Evolutionary conservation across 2,888 invertebrate genomes (phyloP).

Genomic region (Acrocyrtus sp.): DNA sequence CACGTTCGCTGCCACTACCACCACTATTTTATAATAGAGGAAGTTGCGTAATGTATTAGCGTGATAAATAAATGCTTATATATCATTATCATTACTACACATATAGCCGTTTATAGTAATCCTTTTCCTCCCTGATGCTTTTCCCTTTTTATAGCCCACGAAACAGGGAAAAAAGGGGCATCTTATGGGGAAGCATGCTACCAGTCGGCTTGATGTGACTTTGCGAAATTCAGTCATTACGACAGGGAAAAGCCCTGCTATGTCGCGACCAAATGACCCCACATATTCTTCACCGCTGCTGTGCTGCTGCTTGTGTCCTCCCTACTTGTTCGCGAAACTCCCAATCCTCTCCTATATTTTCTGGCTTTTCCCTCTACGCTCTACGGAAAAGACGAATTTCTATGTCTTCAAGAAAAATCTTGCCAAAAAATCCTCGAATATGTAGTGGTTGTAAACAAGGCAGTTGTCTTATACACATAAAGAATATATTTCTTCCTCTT

Average conservation of each 20-base stretch:
- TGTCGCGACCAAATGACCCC: constrained; percentile 51
- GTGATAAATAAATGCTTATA: no score
- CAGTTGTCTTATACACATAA: constrained; percentile 8
- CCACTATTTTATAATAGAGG: no score
- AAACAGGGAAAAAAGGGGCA: constrained; percentile 20
- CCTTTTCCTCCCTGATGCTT: no score
- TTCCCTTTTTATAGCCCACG: constrained; percentile 10
- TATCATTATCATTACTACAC: no score
- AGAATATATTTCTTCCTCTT: constrained; percentile 31
- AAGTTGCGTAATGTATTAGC: no score
- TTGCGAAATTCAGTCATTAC: constrained; percentile 51
- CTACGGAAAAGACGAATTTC: constrained; percentile 38
- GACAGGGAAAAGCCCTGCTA: constrained; percentile 49
- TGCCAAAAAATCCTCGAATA: constrained; percentile 46
- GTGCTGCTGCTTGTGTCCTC: no score
- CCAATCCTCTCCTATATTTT: constrained; percentile 2
- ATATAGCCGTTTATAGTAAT: no score
- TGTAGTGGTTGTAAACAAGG: constrained; percentile 50
- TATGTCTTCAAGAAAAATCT: constrained; percentile 37
- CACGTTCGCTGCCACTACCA: no score
- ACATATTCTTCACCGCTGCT: constrained; percentile 31
- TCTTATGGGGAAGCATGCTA: no score
- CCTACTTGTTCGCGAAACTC: no score
- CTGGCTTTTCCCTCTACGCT: constrained; percentile 1
- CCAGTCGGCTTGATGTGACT: constrained; percentile 40